Conservation (phyloP, 2,113 vertebrate species). For the Corythaeola cristata region DNA sequence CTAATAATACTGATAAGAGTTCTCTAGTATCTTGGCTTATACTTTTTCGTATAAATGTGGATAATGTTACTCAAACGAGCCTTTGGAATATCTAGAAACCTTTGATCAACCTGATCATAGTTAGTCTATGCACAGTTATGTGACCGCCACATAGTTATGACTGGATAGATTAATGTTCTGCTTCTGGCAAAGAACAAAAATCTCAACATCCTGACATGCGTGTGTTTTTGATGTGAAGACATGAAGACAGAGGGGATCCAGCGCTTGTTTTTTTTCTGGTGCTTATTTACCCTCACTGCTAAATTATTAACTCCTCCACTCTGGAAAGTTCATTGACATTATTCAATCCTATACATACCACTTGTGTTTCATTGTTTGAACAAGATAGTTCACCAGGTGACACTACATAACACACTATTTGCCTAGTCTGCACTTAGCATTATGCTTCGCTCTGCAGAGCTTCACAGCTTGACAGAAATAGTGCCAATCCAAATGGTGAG, state of each 20-base stretch:
- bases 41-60: background rate
- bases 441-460: background rate
- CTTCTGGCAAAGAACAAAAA: background rate
- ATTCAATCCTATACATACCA: background rate
- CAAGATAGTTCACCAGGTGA: background rate
- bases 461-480: background rate
- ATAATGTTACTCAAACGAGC: background rate
- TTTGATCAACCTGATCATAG: background rate
- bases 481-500: background rate
- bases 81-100: background rate
- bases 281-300: background rate
- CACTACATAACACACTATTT: background rate
- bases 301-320: background rate
- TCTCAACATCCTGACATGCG: background rate
- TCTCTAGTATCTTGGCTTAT: background rate
- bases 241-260: background rate
- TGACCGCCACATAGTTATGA: background rate
- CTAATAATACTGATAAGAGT: background rate
- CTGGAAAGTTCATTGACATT: background rate
- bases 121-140: background rate
- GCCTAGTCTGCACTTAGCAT: background rate
- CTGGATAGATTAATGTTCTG: background rate
- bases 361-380: background rate
- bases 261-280: background rate
- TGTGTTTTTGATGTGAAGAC: background rate